Base-by-base conservation (phyloP, 1,140 invertebrate species). In the Uloborus diversus region DNA sequence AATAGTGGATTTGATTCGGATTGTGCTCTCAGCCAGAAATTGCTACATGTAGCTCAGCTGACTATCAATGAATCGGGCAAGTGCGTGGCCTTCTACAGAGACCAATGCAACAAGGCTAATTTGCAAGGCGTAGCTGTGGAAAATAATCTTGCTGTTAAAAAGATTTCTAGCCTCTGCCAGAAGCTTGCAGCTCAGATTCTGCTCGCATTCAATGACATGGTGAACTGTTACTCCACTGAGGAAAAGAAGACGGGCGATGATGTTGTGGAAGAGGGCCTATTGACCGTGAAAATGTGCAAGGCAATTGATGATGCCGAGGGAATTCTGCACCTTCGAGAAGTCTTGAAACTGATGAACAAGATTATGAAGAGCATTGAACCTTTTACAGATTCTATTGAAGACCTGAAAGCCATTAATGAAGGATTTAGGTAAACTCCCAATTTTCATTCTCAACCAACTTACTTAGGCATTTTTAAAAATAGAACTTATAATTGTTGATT, bases 401-500 rank as follows among this genome's bases (percentile, higher is more conserved):
- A 66, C 32, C 28, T 78, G 4, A 35, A 56, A 57, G n/a, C 28
- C 28, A 66, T 56, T 25, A 25, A 65, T 66, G 62, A 32, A 14
- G 57, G 61, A 7, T 9, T 78, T 28, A 78, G 62, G 73, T 73
- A 47, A n/a, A n/a, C n/a, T n/a, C n/a, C n/a, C n/a, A n/a, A n/a
- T n/a, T n/a, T n/a, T n/a, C n/a, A n/a, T n/a, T n/a, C n/a, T n/a
- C n/a, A n/a, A n/a, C n/a, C n/a, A n/a, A n/a, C n/a, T n/a, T n/a
- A n/a, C n/a, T n/a, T n/a, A n/a, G n/a, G n/a, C n/a, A n/a, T n/a
- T n/a, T n/a, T n/a, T n/a, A n/a, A n/a, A n/a, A n/a, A n/a, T n/a
- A n/a, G n/a, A n/a, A n/a, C n/a, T n/a, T n/a, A n/a, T n/a, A n/a
- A n/a, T n/a, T n/a, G n/a, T n/a, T n/a, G n/a, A n/a, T n/a, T n/a